These are phyloP conservation scores for Leptobrachium leishanense DNA, from an alignment of 2,113 vertebrate genomes.

Conservation along the genomic window DNA sequence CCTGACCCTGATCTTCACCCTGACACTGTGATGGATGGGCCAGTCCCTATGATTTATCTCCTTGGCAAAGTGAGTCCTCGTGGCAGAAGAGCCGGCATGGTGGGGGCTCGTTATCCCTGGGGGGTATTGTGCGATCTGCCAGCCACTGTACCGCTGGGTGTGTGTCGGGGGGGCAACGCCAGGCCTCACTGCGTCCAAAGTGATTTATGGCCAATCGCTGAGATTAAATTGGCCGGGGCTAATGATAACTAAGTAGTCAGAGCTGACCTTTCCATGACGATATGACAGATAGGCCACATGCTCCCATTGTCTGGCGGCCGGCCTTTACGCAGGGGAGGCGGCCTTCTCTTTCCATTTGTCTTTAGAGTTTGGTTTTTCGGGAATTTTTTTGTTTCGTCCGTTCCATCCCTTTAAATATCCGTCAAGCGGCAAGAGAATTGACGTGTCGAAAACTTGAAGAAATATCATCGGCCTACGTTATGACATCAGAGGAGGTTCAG, in stretches of 20 bases:
- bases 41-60: constrained; percentile 32
- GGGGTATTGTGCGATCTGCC: constrained; percentile 39
- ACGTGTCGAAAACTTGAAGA: background rate
- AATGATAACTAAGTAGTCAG: constrained; percentile 53
- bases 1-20: constrained; percentile 55
- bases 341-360: no score
- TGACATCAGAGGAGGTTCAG: background rate
- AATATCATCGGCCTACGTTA: constrained; percentile 7
- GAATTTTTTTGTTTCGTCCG: constrained; percentile 3
- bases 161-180: constrained; percentile 23
- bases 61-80: constrained; percentile 15
- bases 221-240: constrained; percentile 59
- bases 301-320: constrained; percentile 22
- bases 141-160: constrained; percentile 40
- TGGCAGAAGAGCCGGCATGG: background rate
- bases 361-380: no score
- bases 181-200: constrained; percentile 33
- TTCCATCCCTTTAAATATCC: background rate
- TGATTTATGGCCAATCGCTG: constrained; percentile 51
- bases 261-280: constrained; percentile 52
- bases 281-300: constrained; percentile 30
- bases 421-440: constrained; percentile 4
- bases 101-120: background rate
- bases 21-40: constrained; percentile 55
- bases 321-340: background rate